Evolutionary conservation across 2,113 vertebrate genomes (phyloP).

Genomic region (Phasianus colchicus): DNA sequence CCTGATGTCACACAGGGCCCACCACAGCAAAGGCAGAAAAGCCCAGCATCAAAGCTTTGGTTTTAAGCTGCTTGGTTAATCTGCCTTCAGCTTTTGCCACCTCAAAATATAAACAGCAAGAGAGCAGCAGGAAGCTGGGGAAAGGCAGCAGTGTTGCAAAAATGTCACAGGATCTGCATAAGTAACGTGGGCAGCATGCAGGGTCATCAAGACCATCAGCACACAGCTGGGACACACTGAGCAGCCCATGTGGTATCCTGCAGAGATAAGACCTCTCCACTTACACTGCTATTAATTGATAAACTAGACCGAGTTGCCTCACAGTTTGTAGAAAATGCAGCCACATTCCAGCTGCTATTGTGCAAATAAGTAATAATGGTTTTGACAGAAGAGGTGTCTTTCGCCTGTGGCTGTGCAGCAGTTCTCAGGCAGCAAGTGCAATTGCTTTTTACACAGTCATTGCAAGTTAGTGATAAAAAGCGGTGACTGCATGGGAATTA

Average conservation of each 20-base stretch:
- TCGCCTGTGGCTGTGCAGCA: neutral
- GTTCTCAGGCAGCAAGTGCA: neutral
- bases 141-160: neutral
- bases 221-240: neutral
- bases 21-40: neutral
- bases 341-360: neutral
- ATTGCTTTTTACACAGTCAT: slow-evolving; percentile 4
- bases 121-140: neutral
- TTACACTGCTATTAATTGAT: slow-evolving; percentile 7
- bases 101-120: neutral
- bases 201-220: neutral
- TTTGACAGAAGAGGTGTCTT: slow-evolving; percentile 8
- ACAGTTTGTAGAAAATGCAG: neutral
- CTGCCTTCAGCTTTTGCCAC: neutral
- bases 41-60: neutral
- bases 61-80: neutral
- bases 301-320: slow-evolving; percentile 30
- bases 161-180: accelerated
- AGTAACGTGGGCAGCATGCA: accelerated
- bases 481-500: neutral
- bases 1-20: neutral
- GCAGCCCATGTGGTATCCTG: neutral
- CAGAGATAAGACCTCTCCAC: neutral
- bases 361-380: slow-evolving; percentile 45
- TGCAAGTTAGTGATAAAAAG: neutral